Evolutionary conservation across 2,888 invertebrate species (phyloP), one percentile per base, ranked within the genome.

Genomic region (Plebejus argus): DNA sequence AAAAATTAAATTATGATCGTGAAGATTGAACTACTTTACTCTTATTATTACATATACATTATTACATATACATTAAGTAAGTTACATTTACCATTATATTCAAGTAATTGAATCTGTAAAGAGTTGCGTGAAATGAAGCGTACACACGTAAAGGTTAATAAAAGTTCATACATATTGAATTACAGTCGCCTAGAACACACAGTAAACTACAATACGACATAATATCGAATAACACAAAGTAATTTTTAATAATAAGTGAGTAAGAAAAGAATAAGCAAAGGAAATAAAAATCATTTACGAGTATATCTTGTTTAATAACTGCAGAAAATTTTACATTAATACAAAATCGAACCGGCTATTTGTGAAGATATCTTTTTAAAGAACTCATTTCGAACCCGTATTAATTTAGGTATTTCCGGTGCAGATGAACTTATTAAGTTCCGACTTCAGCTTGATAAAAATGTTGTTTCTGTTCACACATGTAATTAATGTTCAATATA

Each of bases 81-180:
- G 20, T 39, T 72, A 10, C 4, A 72, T 5, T 72, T 72, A 28
- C 3, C 28, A 53, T 28, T 53, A 53, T 23, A n/a, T 28, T 15
- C 20, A 74, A 49, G 53, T 74, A 74, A 74, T 56, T 78, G 78
- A 56, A 70, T 78, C 77, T 75, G 70, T 77, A 77, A 66, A 77
- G 70, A 79, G 78, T 81, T 77, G 80, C 74, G 78, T 82, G 82
- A 79, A 84, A 84, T 83, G 83, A 81, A 78, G 80, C 83, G 81
- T 83, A 82, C 70, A 80, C 80, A 82, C 81, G 83, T 80, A 80
- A 79, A 78, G 79, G 79, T 78, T 78, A 79, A 79, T 77, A 53
- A 74, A 74, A 53, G 53, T 53, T 74, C 45, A 74, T 74, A 53
- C 74, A 74, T 74, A 74, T 74, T 74, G 74, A 53, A 74, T 74